These are phyloP conservation scores for Ceramica pisi DNA, from an alignment of 2,888 invertebrate species.

Conservation along the genomic window DNA sequence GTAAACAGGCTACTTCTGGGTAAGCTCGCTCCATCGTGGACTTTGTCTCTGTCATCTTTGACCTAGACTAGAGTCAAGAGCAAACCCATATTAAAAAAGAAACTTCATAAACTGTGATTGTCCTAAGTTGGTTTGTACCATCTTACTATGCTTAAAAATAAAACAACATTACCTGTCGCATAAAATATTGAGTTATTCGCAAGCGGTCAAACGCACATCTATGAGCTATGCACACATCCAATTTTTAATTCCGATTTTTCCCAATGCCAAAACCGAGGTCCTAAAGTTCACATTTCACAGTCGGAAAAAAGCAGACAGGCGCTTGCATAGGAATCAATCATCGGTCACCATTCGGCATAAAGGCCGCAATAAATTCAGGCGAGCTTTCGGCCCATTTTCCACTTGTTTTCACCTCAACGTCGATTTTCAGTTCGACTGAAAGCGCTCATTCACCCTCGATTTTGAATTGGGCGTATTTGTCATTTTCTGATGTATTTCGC, in stretches of 20 bases:
- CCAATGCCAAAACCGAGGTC: constrained; percentile 14
- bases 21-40: too few relatives aligned
- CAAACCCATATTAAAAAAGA: too few relatives aligned
- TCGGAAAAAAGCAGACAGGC: constrained; percentile 68
- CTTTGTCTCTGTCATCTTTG: too few relatives aligned
- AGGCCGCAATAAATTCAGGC: constrained; percentile 81
- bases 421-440: constrained; percentile 66
- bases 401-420: constrained; percentile 84
- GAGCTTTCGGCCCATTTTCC: constrained; percentile 82
- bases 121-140: not conserved
- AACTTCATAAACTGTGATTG: too few relatives aligned
- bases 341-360: constrained; percentile 72
- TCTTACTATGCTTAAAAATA: not conserved
- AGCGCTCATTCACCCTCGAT: constrained; percentile 70
- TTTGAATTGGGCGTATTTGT: constrained; percentile 73
- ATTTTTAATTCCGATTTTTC: constrained; percentile 28
- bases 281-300: constrained; percentile 55
- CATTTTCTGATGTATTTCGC: constrained; percentile 68
- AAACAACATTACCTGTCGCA: not conserved
- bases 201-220: not conserved
- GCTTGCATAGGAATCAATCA: constrained; percentile 79
- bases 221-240: constrained; percentile 8
- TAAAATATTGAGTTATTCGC: not conserved
- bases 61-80: too few relatives aligned
- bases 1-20: too few relatives aligned